Evolutionary conservation across 2,797 vertebrate genomes (phyloP).

Genomic region (Sebastiscus tertius): DNA sequence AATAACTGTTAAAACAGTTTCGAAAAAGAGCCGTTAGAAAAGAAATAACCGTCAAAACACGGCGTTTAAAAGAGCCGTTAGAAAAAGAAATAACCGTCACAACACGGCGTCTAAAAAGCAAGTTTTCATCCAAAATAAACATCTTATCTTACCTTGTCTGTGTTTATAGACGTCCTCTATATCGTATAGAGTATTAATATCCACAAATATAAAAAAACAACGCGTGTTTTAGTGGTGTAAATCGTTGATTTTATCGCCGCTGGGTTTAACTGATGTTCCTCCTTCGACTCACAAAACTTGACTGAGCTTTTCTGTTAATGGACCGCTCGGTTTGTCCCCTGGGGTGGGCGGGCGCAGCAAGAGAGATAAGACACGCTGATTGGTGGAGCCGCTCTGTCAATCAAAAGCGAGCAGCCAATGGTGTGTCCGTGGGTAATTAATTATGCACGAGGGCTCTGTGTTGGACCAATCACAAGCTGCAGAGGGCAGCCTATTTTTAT

Average conservation of each 20-base stretch:
- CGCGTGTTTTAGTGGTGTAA: slow-evolving; percentile 12
- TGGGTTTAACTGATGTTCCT: not conserved
- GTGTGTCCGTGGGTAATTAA: not conserved
- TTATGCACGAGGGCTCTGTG: slow-evolving; percentile 49
- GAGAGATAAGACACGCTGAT: slow-evolving; percentile 41
- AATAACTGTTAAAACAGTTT: too few species aligned
- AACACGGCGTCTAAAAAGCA: not conserved
- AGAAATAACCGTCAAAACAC: too few species aligned
- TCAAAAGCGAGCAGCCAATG: slow-evolving; percentile 70
- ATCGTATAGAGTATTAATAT: slow-evolving; percentile 55
- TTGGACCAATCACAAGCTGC: slow-evolving; percentile 71
- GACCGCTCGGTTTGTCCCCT: slow-evolving; percentile 69
- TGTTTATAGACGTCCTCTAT: slow-evolving; percentile 16
- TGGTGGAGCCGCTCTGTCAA: slow-evolving; percentile 59
- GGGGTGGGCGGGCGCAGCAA: not conserved
- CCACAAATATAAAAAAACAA: slow-evolving; percentile 45
- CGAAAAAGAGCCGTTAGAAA: too few species aligned
- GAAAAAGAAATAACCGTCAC: not conserved
- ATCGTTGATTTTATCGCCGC: too few species aligned
- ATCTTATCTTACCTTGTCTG: slow-evolving; percentile 66
- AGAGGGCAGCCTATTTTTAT: slow-evolving; percentile 81
- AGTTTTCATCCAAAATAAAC: not conserved
- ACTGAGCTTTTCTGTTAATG: slow-evolving; percentile 82
- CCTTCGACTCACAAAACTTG: slow-evolving; percentile 77
- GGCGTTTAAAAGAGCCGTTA: slow-evolving; percentile 4